Percentiles rank a stretch among this genome's conserved stretches.
phyloP scores from a whole-genome alignment of 2,113 vertebrate species.

The Casuarius casuarius region DNA sequence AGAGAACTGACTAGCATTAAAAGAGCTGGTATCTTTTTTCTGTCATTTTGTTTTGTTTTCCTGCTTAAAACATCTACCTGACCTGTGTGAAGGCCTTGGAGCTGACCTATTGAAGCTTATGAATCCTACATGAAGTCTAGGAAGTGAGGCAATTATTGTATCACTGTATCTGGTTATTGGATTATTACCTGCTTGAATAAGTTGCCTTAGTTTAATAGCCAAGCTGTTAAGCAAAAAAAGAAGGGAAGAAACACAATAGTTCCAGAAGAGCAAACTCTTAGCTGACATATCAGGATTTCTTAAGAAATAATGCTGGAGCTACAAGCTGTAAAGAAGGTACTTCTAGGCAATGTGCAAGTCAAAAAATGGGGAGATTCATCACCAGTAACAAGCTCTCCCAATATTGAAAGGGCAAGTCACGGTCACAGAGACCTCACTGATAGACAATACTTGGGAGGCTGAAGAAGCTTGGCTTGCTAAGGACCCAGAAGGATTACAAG shows the following conservation, averaged over 20 bases:
- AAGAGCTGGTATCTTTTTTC: neutral
- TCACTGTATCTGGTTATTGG: neutral
- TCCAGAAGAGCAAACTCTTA: neutral
- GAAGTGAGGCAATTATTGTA: neutral
- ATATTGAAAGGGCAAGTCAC: neutral
- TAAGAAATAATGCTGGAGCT: neutral
- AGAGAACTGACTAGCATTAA: neutral
- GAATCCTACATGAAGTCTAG: neutral
- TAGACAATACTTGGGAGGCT: neutral
- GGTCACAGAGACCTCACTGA: neutral
- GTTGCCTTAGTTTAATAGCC: neutral
- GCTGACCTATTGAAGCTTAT: neutral
- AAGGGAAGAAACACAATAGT: neutral
- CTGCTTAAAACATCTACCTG: neutral
- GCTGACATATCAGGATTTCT: neutral
- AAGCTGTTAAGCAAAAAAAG: neutral
- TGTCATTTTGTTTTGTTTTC: neutral
- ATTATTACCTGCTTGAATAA: neutral
- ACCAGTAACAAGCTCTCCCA: neutral
- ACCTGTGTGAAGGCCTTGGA: neutral
- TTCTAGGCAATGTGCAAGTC: neutral
- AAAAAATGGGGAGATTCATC: neutral
- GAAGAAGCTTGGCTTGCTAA: neutral
- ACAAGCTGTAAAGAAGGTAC: neutral
- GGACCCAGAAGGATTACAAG: neutral